Evolutionary conservation across 2,888 invertebrate genomes (phyloP).

Genomic region (Hypena proboscidalis): DNA sequence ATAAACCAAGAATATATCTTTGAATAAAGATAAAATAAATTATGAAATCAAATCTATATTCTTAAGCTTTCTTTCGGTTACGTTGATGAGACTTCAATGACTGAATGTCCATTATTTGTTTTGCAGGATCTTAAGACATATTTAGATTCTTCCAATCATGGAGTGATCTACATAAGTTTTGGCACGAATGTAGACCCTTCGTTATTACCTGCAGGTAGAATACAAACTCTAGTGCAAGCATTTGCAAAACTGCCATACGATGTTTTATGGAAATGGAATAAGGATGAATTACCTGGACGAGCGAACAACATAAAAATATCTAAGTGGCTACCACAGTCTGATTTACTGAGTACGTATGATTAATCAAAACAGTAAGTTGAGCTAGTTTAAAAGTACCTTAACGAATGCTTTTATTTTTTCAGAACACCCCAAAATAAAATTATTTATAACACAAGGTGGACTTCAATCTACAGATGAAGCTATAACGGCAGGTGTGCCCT

Average conservation of each 20-base stretch:
- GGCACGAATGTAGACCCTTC: conserved; percentile 54
- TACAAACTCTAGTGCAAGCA: conserved; percentile 37
- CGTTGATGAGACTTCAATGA: background rate
- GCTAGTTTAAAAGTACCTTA: background rate
- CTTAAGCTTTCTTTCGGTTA: no score
- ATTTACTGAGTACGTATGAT: conserved; percentile 18
- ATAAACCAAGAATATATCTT: no score
- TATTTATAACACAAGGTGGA: conserved; percentile 78
- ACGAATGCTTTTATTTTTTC: conserved; percentile 7
- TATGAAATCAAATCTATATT: no score
- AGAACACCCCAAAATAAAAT: conserved; percentile 70
- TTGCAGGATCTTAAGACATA: conserved; percentile 60
- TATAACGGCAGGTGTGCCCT: conserved; percentile 67
- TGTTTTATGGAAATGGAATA: conserved; percentile 54
- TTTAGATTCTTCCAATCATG: conserved; percentile 60
- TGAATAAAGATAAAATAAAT: no score
- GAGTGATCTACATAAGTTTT: conserved; percentile 60
- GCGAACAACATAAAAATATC: conserved; percentile 32
- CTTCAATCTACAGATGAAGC: conserved; percentile 78
- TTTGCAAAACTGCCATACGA: conserved; percentile 46
- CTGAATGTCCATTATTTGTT: background rate
- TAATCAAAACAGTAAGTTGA: background rate
- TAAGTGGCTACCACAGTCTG: conserved; percentile 56
- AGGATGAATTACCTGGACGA: conserved; percentile 40
- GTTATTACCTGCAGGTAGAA: conserved; percentile 31